phyloP scores from a whole-genome alignment of 2,888 invertebrate species.

The Antheraea assamensis region DNA sequence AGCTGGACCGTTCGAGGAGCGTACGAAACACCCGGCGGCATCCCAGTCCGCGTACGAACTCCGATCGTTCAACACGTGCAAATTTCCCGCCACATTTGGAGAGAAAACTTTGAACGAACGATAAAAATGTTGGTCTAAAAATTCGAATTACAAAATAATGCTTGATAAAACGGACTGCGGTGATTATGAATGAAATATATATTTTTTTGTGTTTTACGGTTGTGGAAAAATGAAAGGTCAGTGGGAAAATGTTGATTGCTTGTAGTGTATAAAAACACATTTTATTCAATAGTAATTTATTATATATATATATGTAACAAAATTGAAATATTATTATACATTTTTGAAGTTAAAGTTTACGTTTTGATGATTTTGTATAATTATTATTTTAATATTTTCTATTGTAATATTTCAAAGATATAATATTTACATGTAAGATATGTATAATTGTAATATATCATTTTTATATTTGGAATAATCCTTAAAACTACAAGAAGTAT shows the following conservation, averaged over 20 bases:
- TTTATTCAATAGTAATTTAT: too few relatives aligned
- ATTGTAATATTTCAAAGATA: background rate
- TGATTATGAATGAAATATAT: slow-evolving; percentile 30
- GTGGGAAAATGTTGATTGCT: slow-evolving; percentile 25
- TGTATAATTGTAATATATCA: background rate
- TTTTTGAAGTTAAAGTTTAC: background rate
- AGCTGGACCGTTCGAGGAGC: slow-evolving; percentile 22
- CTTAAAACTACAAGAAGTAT: background rate
- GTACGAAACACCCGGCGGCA: slow-evolving; percentile 20
- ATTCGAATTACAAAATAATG: slow-evolving; percentile 25
- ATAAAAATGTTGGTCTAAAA: slow-evolving; percentile 28
- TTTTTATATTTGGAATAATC: too few relatives aligned
- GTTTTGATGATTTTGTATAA: background rate
- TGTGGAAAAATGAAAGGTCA: slow-evolving; percentile 62
- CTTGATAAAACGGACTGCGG: slow-evolving; percentile 46
- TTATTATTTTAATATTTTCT: background rate
- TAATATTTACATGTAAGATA: background rate
- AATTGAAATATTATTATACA: background rate
- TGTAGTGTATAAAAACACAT: background rate
- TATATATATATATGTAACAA: too few relatives aligned
- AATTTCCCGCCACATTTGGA: slow-evolving; percentile 41
- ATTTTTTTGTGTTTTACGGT: slow-evolving; percentile 28
- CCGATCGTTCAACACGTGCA: slow-evolving; percentile 45
- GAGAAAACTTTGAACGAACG: slow-evolving; percentile 65
- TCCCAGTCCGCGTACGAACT: slow-evolving; percentile 52